Percentiles rank a stretch among this genome's conserved stretches.
Evolutionary conservation across 1,140 invertebrate species (phyloP).

Genomic region (Drosophila lacertosa): DNA sequence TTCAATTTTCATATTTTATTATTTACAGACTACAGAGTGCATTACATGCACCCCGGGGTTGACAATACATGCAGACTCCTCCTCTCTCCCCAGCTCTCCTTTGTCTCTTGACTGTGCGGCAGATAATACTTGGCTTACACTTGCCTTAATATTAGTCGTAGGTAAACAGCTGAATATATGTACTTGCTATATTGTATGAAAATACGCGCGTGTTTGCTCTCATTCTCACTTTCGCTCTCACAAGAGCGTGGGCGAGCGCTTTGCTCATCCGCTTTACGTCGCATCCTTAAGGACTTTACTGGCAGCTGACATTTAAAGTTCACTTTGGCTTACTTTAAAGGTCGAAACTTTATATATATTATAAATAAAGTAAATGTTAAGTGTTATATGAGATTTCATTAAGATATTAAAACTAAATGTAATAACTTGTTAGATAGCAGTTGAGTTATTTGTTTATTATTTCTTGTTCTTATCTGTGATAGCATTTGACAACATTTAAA

Average conservation of each 20-base stretch:
- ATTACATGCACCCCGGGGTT: background rate
- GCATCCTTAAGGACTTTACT: background rate
- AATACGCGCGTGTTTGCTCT: too few species aligned
- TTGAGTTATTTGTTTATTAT: too few species aligned
- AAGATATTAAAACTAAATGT: too few species aligned
- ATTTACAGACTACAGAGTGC: constrained; percentile 5
- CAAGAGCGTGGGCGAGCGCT: background rate
- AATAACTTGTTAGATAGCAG: too few species aligned
- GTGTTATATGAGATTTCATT: too few species aligned
- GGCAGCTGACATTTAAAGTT: background rate
- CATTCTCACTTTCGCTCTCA: background rate
- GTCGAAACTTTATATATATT: background rate
- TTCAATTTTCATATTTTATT: constrained; percentile 29
- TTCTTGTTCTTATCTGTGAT: too few species aligned
- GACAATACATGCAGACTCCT: background rate
- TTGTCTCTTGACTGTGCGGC: background rate
- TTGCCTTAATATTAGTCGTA: constrained; percentile 3
- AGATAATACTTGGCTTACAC: background rate
- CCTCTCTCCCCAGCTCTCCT: background rate
- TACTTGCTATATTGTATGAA: background rate
- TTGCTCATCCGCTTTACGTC: background rate
- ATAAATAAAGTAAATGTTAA: too few species aligned
- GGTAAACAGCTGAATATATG: background rate
- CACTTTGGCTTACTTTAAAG: background rate
- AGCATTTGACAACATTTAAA: too few species aligned